These are phyloP conservation scores for Melikaiella ostensackeni DNA, from an alignment of 2,888 invertebrate species.

Conservation along the genomic window DNA sequence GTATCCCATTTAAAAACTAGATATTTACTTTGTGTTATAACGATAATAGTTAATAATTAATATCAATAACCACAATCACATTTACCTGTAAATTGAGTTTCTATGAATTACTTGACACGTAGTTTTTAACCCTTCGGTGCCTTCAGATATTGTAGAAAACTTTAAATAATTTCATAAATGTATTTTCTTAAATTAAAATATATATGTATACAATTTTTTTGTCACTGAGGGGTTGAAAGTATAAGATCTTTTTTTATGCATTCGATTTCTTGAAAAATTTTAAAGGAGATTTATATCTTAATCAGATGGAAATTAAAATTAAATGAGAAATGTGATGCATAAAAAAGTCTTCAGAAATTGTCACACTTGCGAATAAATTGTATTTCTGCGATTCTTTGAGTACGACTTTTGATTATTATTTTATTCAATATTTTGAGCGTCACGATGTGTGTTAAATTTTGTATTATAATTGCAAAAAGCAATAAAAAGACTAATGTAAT, in stretches of 20 bases:
- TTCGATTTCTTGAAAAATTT: not conserved
- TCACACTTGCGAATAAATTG: no score
- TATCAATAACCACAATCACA: not conserved
- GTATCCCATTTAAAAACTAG: not conserved
- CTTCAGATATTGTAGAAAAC: not conserved
- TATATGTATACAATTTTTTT: not conserved
- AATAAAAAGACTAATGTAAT: slow-evolving; percentile 4
- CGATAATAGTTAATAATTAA: slow-evolving; percentile 1
- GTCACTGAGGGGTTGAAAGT: not conserved
- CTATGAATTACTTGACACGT: not conserved
- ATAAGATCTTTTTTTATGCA: not conserved
- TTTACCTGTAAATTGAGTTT: not conserved
- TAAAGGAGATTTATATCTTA: not conserved
- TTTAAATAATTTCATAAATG: not conserved
- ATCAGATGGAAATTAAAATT: not conserved
- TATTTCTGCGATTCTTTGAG: not conserved
- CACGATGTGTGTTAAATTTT: not conserved
- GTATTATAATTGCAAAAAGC: slow-evolving; percentile 6
- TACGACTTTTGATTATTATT: not conserved
- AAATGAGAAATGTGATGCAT: not conserved
- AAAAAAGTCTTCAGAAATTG: not conserved
- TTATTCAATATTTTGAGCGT: not conserved
- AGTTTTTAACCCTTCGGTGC: slow-evolving; percentile 2
- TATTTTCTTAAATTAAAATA: not conserved
- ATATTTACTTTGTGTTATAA: not conserved